Evolutionary conservation across 2,797 vertebrate species (phyloP).

Genomic region (Tiaroga cobitis): DNA sequence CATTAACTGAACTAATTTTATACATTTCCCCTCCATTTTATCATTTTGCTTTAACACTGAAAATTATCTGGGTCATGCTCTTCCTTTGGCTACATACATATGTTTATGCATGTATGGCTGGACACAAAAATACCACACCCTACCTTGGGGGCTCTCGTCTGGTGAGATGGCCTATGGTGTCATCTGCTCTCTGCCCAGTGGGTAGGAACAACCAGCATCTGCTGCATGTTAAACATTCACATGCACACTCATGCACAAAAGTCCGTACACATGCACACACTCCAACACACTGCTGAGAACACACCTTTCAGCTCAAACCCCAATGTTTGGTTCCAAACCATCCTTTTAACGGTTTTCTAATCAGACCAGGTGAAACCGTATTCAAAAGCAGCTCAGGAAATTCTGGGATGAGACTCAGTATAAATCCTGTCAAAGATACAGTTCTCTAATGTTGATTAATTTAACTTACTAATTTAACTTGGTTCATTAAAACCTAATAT

Average conservation of each 20-base stretch:
- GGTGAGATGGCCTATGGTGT: slow-evolving; percentile 49
- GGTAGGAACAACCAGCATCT: slow-evolving; percentile 67
- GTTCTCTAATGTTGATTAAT: neutral
- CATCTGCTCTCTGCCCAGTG: slow-evolving; percentile 61
- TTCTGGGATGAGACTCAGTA: neutral
- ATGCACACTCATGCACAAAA: slow-evolving; percentile 27
- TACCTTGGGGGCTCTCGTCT: slow-evolving; percentile 53
- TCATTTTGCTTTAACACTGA: neutral
- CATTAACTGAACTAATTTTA: neutral
- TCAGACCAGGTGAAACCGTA: neutral
- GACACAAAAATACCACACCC: slow-evolving; percentile 47
- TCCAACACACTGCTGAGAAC: slow-evolving; percentile 26
- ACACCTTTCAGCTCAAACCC: slow-evolving; percentile 23
- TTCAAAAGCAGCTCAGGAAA: neutral
- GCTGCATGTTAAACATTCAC: slow-evolving; percentile 55
- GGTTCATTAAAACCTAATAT: neutral
- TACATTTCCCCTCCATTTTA: neutral
- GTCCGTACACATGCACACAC: slow-evolving; percentile 26
- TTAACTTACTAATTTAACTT: neutral
- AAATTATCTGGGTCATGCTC: slow-evolving; percentile 50
- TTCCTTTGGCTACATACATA: slow-evolving; percentile 27
- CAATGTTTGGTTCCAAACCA: slow-evolving; percentile 26
- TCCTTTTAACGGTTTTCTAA: neutral
- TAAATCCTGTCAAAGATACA: slow-evolving; percentile 1
- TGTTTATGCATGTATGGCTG: slow-evolving; percentile 17